Conservation (phyloP, 2,888 invertebrate species). For the Tigriopus californicus region DNA sequence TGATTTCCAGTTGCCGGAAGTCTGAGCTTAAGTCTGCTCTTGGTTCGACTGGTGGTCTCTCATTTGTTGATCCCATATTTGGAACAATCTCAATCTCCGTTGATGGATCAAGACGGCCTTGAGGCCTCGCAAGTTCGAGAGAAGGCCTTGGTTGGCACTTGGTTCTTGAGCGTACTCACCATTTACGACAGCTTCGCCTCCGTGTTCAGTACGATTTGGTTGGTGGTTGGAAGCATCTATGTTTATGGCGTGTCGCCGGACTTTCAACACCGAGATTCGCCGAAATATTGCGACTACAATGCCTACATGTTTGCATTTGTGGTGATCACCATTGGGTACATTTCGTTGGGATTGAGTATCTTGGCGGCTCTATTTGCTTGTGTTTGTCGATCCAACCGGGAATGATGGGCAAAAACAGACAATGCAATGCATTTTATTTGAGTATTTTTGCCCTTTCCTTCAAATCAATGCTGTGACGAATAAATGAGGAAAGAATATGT, state of each 20-base stretch:
- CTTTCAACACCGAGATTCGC: background rate
- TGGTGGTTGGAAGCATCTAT: background rate
- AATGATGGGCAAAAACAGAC: too few relatives aligned
- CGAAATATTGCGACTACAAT: background rate
- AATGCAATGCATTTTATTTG: too few relatives aligned
- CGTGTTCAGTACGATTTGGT: background rate
- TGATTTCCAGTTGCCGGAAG: background rate
- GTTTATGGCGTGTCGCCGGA: background rate
- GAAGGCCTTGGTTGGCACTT: background rate
- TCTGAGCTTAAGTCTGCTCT: background rate
- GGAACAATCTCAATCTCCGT: background rate
- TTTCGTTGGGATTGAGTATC: background rate
- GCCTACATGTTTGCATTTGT: background rate
- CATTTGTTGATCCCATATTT: background rate
- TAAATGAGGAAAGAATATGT: too few relatives aligned
- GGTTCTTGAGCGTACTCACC: background rate
- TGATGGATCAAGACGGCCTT: too few relatives aligned
- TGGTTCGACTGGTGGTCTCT: background rate
- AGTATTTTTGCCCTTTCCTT: too few relatives aligned
- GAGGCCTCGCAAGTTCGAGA: too few relatives aligned
- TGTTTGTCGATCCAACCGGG: background rate
- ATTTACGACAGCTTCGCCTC: background rate
- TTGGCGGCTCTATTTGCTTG: background rate
- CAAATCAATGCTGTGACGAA: too few relatives aligned
- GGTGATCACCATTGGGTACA: constrained; percentile 1